Conservation (phyloP, 2,888 invertebrate species). For the Polyommatus iphigenia region DNA sequence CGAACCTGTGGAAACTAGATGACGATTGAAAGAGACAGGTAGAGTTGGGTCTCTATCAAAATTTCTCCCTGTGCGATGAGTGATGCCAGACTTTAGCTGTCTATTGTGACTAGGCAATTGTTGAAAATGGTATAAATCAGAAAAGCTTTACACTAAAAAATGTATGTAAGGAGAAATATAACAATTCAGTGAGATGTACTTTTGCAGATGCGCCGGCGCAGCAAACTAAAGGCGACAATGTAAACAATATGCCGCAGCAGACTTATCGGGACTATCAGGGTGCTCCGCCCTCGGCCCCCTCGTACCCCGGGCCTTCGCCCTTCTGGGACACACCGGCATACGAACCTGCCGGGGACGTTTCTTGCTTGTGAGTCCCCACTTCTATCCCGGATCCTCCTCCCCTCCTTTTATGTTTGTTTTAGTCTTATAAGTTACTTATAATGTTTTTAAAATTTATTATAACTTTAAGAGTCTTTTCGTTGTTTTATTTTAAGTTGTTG, state of each 20-base stretch:
- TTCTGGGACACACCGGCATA: conserved; percentile 71
- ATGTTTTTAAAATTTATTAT: conserved; percentile 27
- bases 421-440: not conserved
- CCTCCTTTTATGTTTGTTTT: conserved; percentile 32
- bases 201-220: conserved; percentile 73
- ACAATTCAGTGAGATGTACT: conserved; percentile 47
- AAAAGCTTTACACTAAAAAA: too few relatives aligned
- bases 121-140: too few relatives aligned
- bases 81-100: too few relatives aligned
- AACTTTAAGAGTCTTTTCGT: conserved; percentile 33
- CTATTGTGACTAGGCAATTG: too few relatives aligned
- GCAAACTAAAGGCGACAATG: conserved; percentile 76
- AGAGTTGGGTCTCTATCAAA: too few relatives aligned
- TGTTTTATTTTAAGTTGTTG: conserved; percentile 25
- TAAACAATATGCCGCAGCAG: conserved; percentile 75
- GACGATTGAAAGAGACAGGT: too few relatives aligned
- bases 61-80: too few relatives aligned
- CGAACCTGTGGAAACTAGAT: too few relatives aligned
- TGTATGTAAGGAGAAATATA: conserved; percentile 17
- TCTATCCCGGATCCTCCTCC: conserved; percentile 53
- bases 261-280: conserved; percentile 69
- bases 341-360: conserved; percentile 75
- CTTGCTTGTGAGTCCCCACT: conserved; percentile 79
- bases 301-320: conserved; percentile 62
- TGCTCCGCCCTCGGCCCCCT: conserved; percentile 57